Evolutionary conservation across 2,888 invertebrate species (phyloP), one percentile per base, ranked within the genome.

Genomic region (Stegophylla sp.): DNA sequence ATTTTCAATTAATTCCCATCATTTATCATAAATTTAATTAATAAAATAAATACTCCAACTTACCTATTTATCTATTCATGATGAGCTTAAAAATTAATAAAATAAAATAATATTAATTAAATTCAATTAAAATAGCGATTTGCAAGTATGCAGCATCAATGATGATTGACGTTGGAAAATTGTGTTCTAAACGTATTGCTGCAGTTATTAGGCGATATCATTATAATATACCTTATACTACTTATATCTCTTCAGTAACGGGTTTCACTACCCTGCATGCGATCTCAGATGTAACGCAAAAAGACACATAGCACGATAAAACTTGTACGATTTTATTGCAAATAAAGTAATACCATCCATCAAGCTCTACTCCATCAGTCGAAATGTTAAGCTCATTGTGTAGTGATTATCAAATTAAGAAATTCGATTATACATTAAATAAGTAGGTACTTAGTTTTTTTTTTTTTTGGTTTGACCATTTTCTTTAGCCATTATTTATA

Each of bases 241-340:
- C 7, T 34, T 34, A 51, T 15, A 7, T 63, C 34, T 61, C 45
- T 45, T 34, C 5, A 13, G 5, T 28, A 7, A 61, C 34, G 13
- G 23, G 12, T 64, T 75, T 64, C 41, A 26, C 64, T 63, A 23
- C 51, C 41, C 23, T 12, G 12, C 20, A 7, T n/a, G 23, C 20
- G 1, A 63, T 74, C 28, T 48, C 0, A 48, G 20, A 0, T 41
- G 15, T 5, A 20, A 20, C 7, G n/a, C 5, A 1, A 3, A 63
- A 23, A 48, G 20, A 64, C 23, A 64, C 15, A 51, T 64, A 1
- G 17, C 17, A 75, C 23, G 45, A 75, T 51, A 34, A 64, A 23
- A 75, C 23, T 75, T 51, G 41, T 51, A 12, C 7, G 28, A 75
- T 75, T 75, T 75, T 34, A 75, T 34, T 12, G 45, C 12, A 13